Conservation (phyloP, 2,888 invertebrate species). For the Monoplex corrugatus region DNA sequence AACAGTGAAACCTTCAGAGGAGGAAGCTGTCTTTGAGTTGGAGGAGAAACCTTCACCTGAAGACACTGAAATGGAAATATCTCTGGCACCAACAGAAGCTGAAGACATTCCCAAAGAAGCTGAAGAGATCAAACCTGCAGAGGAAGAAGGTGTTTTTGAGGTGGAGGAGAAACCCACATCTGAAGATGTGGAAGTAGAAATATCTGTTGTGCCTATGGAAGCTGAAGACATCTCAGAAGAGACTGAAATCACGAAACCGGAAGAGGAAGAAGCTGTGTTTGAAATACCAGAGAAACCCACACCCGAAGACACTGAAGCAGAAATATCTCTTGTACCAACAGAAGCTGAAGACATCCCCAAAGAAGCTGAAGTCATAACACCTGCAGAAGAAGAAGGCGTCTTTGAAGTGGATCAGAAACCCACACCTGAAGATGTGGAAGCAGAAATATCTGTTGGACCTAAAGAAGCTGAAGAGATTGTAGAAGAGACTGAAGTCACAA, state of each 20-base stretch:
- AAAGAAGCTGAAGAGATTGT: slow-evolving; percentile 63
- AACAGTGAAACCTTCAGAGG: slow-evolving; percentile 55
- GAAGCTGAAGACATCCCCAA: no score
- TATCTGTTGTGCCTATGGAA: slow-evolving; percentile 62
- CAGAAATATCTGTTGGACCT: slow-evolving; percentile 25
- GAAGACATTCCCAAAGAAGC: slow-evolving; percentile 70
- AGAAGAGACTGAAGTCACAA: slow-evolving; percentile 30
- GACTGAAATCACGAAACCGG: slow-evolving; percentile 82
- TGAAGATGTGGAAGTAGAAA: slow-evolving; percentile 48
- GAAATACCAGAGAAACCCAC: not conserved
- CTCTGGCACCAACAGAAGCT: slow-evolving; percentile 35
- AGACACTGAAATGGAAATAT: slow-evolving; percentile 48
- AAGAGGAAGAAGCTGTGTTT: not conserved
- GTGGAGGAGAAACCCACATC: slow-evolving; percentile 38
- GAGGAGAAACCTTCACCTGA: slow-evolving; percentile 77
- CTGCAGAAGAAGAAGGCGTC: not conserved
- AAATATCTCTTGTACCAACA: not conserved
- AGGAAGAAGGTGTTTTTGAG: slow-evolving; percentile 83
- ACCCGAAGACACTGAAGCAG: slow-evolving; percentile 55
- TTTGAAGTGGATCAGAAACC: not conserved
- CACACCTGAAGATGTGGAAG: not conserved
- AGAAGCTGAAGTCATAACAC: not conserved
- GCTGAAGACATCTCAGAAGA: slow-evolving; percentile 83
- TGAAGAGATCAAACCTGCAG: slow-evolving; percentile 82
- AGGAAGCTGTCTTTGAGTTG: slow-evolving; percentile 46